Base-by-base conservation (phyloP, 2,797 vertebrate genomes). In the Chrosomus eos region DNA sequence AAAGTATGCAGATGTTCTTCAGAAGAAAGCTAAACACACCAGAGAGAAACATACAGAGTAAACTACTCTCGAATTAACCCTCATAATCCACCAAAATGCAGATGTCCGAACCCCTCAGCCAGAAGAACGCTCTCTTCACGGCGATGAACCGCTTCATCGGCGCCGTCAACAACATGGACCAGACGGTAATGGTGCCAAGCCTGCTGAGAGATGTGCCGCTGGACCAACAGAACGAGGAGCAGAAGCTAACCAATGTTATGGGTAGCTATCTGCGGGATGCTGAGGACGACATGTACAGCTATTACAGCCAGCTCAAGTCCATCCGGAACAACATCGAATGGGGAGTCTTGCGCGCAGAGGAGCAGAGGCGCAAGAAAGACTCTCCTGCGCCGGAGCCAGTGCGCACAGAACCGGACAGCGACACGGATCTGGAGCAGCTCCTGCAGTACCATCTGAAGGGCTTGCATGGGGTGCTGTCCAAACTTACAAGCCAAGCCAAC, bases 371-470 rank as follows among this genome's bases (percentile, higher is more conserved):
- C 75, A 88, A 87, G 36, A 86, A 85, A 38, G 95, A 96, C 87
- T 93, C 94, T 87, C 82, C 91, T 76, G 90, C 92, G 48, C 90
- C 94, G 91, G 95, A 93, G 88, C 85, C 93, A 55, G 91, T 81
- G 84, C 94, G 96, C 67, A 73, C 78, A 0, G 96, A 96, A 96
- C 96, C 85, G 68, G 89, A 83, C 0, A 90, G 43, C 58, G 86
- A 93, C 0, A 96, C 96, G 90, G 97, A 99, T 85, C 90, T 99
- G 95, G 93, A 98, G 94, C 95, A 96, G 93, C 96, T 97, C 92
- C 97, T 99, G 92, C 97, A 98, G 90, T 99, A 93, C 90, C 98
- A 99, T 86, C 95, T 99, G 71, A 96, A 95, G 75, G 98, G 98
- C 86, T 95, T 99, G 72, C 97, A 99, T 81, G 96, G 95, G 0